Base-by-base conservation (phyloP, 2,113 vertebrate genomes). In the Budorcas taxicolor region DNA sequence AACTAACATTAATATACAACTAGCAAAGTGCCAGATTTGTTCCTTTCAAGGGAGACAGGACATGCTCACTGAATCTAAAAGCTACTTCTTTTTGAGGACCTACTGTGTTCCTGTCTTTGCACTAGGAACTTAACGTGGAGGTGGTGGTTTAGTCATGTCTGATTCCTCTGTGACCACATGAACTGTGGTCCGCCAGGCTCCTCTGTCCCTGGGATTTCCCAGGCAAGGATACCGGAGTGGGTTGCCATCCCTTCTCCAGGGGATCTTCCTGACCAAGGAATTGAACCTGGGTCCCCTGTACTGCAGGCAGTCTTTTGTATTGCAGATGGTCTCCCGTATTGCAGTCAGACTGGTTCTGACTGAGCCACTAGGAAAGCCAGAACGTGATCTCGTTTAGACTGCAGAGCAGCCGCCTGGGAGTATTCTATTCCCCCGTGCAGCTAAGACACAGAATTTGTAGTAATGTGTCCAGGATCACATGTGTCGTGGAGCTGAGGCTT, bases 71-170 rank as follows among this genome's bases (percentile, higher is more conserved):
- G 62, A 12, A 11, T n/a, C 67, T n/a, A 15, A 52, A 60, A 82
- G 21, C 23, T 6, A 1, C 40, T 31, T 4, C 50, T 87, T 47
- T 13, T 52, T 29, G 25, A 53, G 60, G 33, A 36, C 11, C 76
- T 57, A 3, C 47, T 36, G 40, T 27, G 60, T 33, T 2, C 5
- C 1, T 36, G 40, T 7, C 21, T 89, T 47, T 31, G 53, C 23
- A 1, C 16, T 1, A 21, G 16, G 8, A 11, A 21, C 8, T 25
- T 60, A 33, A 16, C 5, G 1, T 2, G 21, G 11, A 7, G 36
- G 71, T 74, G 33, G 16, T 36, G 67, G 36, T 74, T 40, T 40
- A 74, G 36, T 25, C 9, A 5, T 13, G 67, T 40, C 67, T 25
- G 67, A 40, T 74, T 74, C 36, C 23, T 40, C 9, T 12, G 8